Evolutionary conservation across 1,140 invertebrate genomes (phyloP).

Genomic region (Drosophila kepulauana): DNA sequence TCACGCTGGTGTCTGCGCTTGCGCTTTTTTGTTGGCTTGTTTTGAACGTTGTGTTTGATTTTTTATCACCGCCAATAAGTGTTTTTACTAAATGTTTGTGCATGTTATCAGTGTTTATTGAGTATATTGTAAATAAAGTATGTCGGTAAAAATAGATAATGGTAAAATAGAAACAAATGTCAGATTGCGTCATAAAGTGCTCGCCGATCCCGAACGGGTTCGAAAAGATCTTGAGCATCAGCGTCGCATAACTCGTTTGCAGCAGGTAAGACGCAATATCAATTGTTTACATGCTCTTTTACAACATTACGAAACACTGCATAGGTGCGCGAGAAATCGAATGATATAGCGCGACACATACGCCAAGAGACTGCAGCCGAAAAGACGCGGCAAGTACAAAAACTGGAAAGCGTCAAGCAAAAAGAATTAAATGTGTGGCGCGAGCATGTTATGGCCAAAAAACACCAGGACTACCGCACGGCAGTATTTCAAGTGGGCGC

Average conservation of each 20-base stretch:
- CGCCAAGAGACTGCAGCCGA: constrained; percentile 69
- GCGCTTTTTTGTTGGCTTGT: constrained; percentile 49
- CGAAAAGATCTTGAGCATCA: constrained; percentile 75
- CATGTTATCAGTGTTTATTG: constrained; percentile 21
- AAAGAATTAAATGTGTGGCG: constrained; percentile 73
- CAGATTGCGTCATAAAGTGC: constrained; percentile 23
- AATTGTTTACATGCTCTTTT: background rate
- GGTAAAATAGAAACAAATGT: constrained; percentile 45
- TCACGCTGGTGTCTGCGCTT: constrained; percentile 30
- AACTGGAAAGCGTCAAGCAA: constrained; percentile 60
- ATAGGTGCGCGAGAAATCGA: constrained; percentile 80
- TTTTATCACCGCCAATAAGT: constrained; percentile 39
- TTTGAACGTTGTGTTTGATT: constrained; percentile 59
- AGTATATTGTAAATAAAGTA: constrained; percentile 32
- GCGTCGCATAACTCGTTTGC: constrained; percentile 75
- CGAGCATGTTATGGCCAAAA: constrained; percentile 72
- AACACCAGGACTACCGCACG: constrained; percentile 67
- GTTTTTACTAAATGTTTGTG: constrained; percentile 37
- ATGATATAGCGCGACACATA: constrained; percentile 64
- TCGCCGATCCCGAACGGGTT: constrained; percentile 62
- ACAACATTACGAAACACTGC: constrained; percentile 12
- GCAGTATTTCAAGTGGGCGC: constrained; percentile 74
- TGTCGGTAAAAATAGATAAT: constrained; percentile 60
- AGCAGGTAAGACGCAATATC: constrained; percentile 66
- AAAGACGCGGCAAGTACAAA: constrained; percentile 60